Base-by-base conservation (phyloP, 1,140 invertebrate genomes). In the Centruroides vittatus region DNA sequence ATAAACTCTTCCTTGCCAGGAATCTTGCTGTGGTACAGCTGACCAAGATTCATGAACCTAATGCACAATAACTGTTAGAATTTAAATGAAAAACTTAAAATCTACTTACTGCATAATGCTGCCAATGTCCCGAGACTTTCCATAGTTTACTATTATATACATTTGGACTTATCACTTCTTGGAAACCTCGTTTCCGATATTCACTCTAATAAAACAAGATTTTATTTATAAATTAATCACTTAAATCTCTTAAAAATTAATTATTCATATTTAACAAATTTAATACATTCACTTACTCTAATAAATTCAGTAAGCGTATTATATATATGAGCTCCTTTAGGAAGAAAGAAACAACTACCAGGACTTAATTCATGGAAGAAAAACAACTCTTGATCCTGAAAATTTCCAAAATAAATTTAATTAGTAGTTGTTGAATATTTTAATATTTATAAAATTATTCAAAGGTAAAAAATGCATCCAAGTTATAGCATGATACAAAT, bases 331-430 rank as follows among this genome's bases (percentile, higher is more conserved):
- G 96, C 90, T 11, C 97, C 97, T 35, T 87, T 84, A 0, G 96
- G 95, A 70, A 93, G 85, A 77, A 99, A 99, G 76, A 99, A 99
- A 71, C 94, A 98, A 0, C 93, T 96, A 0, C 97, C 97, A 0
- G 97, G 97, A 55, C 93, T 97, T 7, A 98, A 73, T 73, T 98
- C 93, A 74, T 99, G 92, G 80, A 99, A 99, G 77, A 99, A 99
- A 76, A 91, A 99, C 11, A 99, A 73, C 73, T 99, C 93, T 80
- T 99, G 97, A 69, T 99, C 94, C 80, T 86, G 70, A 47, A 64
- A 63, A 13, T 51, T 51, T 5, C 8, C 41, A 41, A 41, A 41
- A 23, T 2, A 23, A 23, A 23, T 23, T 23, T 23, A 23, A 23
- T 23, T 1, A 23, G 23, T 23, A 23, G 23, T 23, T n/a, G n/a